Evolutionary conservation across 2,888 invertebrate species (phyloP), one percentile per base, ranked within the genome.

Genomic region (Amaurobius ferox): DNA sequence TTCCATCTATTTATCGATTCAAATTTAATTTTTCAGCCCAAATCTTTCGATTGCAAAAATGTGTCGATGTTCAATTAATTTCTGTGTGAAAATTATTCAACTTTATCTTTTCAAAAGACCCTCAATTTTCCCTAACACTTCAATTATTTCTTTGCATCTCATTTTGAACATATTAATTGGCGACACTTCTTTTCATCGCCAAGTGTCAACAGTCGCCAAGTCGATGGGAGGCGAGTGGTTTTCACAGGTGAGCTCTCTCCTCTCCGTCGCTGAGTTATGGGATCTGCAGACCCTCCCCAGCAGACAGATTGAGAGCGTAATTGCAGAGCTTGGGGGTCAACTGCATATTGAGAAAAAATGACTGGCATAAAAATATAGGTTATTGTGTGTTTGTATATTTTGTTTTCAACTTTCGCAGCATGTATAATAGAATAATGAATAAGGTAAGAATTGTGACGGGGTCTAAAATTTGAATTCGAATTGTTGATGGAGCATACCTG

Each of bases 231-330:
- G 83, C 83, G 77, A 85, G 83, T 85, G 83, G 83, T 66, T 85
- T 85, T 85, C 71, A 77, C 77, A 77, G 83, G 77, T 77, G 77
- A 85, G 67, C 77, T 66, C 77, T 66, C 72, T 77, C 32, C 77
- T 48, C 39, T n/a, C n/a, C 76, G 67, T 67, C 83, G 7, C 32
- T 66, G 83, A 85, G 83, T 85, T 85, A 85, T 85, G 66, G 72
- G 71, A 66, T 44, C 55, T 35, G 66, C 30, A 48, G 35, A 64
- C 40, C 62, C 44, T 28, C 67, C 74, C 70, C 55, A 11, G 40
- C 32, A 71, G 77, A 85, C 83, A 85, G 83, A 85, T 85, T 85
- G 83, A 85, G 83, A 85, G 77, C 83, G 77, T 85, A 85, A 85
- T 85, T 85, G 83, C 71, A 72, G 64, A 35, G 19, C 61, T 48